These are phyloP conservation scores for Myotis lucifugus DNA, from an alignment of 2,113 vertebrate species.

Conservation along the genomic window DNA sequence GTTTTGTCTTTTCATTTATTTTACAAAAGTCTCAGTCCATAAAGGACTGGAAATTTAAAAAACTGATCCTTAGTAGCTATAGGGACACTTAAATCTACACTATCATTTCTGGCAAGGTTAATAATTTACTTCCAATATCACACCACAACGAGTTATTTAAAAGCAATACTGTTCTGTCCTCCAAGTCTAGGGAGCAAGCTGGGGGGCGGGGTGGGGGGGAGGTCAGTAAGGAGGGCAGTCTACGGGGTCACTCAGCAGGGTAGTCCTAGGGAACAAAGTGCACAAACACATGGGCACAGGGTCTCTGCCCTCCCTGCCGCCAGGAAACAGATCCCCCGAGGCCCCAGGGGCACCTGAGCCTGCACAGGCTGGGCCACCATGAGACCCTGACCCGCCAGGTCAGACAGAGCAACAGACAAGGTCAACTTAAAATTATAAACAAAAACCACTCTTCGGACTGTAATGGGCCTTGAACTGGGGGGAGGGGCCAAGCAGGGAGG, in stretches of 20 bases:
- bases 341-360: background rate
- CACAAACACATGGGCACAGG: background rate
- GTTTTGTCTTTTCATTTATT: background rate
- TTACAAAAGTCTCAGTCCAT: background rate
- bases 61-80: background rate
- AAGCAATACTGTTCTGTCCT: background rate
- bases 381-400: background rate
- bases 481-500: too few species aligned
- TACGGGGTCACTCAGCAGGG: background rate
- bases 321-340: background rate
- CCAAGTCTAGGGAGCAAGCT: background rate
- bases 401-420: background rate
- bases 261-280: background rate
- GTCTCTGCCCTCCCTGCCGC: background rate
- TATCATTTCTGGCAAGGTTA: background rate
- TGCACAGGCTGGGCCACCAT: background rate
- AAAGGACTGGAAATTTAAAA: background rate
- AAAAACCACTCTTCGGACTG: background rate
- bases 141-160: background rate
- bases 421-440: background rate
- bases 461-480: fast-evolving
- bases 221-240: fast-evolving
- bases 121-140: background rate
- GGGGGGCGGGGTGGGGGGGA: too few species aligned
- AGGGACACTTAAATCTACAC: background rate